These are phyloP conservation scores for Dicyrtomina minuta DNA, from an alignment of 2,888 invertebrate species.

Conservation along the genomic window DNA sequence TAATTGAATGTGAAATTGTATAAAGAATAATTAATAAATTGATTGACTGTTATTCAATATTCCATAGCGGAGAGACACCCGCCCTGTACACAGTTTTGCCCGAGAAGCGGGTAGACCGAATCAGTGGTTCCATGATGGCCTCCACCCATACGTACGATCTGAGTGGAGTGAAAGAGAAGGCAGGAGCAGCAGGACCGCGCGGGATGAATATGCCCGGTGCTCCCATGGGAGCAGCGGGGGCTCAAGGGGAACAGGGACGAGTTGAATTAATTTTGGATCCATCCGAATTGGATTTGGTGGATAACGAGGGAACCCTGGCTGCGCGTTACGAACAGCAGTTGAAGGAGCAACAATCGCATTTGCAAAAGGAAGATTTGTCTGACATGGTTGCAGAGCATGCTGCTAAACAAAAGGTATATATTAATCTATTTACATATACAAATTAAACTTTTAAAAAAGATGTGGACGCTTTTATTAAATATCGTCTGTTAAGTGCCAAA, in stretches of 20 bases:
- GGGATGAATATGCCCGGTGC: slow-evolving; percentile 54
- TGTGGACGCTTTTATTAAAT: no score
- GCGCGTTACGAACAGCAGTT: slow-evolving; percentile 94
- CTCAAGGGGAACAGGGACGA: slow-evolving; percentile 65
- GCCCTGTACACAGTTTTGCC: slow-evolving; percentile 93
- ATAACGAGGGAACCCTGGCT: slow-evolving; percentile 93
- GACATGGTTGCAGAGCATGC: slow-evolving; percentile 99
- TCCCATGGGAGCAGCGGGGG: no score
- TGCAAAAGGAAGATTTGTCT: slow-evolving; percentile 90
- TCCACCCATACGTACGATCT: slow-evolving; percentile 98
- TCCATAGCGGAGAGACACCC: slow-evolving; percentile 80
- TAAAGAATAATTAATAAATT: no score
- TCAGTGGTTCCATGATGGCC: slow-evolving; percentile 94
- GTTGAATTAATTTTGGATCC: slow-evolving; percentile 97
- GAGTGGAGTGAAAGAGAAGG: slow-evolving; percentile 58
- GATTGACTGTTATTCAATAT: slow-evolving; percentile 2
- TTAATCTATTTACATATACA: background rate
- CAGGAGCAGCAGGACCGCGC: slow-evolving; percentile 38
- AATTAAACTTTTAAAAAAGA: no score
- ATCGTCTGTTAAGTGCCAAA: no score
- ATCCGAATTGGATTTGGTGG: slow-evolving; percentile 88
- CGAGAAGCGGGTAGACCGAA: slow-evolving; percentile 86
- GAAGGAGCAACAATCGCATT: slow-evolving; percentile 84
- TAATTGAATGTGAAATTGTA: no score
- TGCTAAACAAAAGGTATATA: slow-evolving; percentile 82